Conservation (phyloP, 2,888 invertebrate species). For the Drosophila birchii region DNA sequence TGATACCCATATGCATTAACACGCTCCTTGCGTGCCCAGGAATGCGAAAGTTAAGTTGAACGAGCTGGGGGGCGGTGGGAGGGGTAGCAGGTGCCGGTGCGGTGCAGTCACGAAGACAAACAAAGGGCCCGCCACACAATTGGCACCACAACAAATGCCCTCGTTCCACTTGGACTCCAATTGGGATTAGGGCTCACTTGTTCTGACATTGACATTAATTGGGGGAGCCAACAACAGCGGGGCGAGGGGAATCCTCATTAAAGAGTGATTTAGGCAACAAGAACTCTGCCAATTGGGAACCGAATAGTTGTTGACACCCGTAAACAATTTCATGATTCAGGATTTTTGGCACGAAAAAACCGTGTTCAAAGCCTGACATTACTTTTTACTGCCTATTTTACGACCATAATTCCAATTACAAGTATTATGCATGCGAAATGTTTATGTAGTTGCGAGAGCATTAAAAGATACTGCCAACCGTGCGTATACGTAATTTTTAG, state of each 20-base stretch:
- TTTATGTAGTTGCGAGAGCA: background rate
- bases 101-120: conserved; percentile 33
- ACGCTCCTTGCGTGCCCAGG: conserved; percentile 28
- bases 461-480: background rate
- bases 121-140: conserved; percentile 26
- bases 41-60: conserved; percentile 5
- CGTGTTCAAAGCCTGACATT: conserved; percentile 1
- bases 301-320: conserved; percentile 27
- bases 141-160: conserved; percentile 23
- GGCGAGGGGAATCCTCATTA: conserved; percentile 27
- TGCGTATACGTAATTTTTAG: conserved; percentile 23
- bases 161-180: conserved; percentile 22
- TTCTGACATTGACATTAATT: conserved; percentile 57
- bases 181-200: conserved; percentile 24
- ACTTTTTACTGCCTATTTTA: conserved; percentile 19
- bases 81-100: background rate
- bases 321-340: conserved; percentile 12
- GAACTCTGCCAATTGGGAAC: conserved; percentile 1
- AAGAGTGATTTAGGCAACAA: conserved; percentile 22
- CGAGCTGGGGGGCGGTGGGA: too few relatives aligned
- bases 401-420: background rate
- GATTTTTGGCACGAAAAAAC: conserved; percentile 11
- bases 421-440: background rate
- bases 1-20: conserved; percentile 36
- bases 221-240: conserved; percentile 13